Evolutionary conservation across 2,888 invertebrate species (phyloP).

Genomic region (Rhopalosiphum nymphaeae): DNA sequence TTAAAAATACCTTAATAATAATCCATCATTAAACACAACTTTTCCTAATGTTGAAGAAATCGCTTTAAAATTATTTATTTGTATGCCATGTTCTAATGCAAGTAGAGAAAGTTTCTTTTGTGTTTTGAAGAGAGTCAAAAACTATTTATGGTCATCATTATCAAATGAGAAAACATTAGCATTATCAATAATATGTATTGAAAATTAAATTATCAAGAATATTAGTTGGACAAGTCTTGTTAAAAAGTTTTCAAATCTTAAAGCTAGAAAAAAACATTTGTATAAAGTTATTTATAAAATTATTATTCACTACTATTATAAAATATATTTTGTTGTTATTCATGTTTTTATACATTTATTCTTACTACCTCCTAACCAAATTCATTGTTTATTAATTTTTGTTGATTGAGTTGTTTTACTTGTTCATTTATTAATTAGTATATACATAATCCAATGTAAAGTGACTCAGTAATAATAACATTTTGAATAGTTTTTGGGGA

Average conservation of each 20-base stretch:
- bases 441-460: neutral
- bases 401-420: too few species aligned
- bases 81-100: too few species aligned
- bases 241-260: neutral
- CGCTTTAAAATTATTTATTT: too few species aligned
- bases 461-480: too few species aligned
- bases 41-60: too few species aligned
- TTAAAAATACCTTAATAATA: too few species aligned
- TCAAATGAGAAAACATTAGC: too few species aligned
- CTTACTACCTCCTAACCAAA: too few species aligned
- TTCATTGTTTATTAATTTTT: too few species aligned
- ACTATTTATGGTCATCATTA: slow-evolving; percentile 5
- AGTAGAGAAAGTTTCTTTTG: neutral
- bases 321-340: neutral
- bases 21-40: too few species aligned
- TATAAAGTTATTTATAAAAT: neutral
- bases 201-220: neutral
- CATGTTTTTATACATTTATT: neutral
- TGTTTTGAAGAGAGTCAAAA: slow-evolving; percentile 4
- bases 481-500: too few species aligned
- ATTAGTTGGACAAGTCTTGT: neutral
- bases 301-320: too few species aligned
- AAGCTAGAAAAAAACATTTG: neutral
- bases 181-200: slow-evolving; percentile 4
- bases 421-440: neutral